These are phyloP conservation scores for Cygnus olor DNA, from an alignment of 2,797 vertebrate genomes.

Conservation along the genomic window DNA sequence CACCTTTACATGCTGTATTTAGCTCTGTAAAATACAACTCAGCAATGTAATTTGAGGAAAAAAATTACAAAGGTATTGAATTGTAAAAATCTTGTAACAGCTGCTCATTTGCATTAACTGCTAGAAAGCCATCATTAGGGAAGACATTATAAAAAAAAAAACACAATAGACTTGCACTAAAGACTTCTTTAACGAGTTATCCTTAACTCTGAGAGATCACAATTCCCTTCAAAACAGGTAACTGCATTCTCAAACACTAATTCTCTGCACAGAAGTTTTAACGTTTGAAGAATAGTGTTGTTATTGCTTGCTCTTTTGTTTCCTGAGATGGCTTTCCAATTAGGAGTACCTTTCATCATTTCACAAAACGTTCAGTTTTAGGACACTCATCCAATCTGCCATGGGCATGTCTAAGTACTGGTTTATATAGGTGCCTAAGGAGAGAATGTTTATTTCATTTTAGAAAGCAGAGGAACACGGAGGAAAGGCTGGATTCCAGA, in stretches of 20 bases:
- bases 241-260: background rate
- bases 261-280: background rate
- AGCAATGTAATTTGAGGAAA: background rate
- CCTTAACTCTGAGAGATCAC: background rate
- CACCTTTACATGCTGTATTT: background rate
- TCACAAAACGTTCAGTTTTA: background rate
- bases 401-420: fast-evolving
- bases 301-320: background rate
- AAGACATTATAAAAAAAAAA: background rate
- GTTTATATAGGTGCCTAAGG: background rate
- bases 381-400: background rate
- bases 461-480: background rate
- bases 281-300: background rate
- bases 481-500: background rate
- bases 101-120: background rate
- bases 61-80: background rate
- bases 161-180: background rate
- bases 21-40: background rate
- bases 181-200: background rate
- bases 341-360: background rate
- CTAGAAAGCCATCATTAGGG: background rate
- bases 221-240: background rate
- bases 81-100: background rate
- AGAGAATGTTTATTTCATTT: background rate
- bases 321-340: background rate